Evolutionary conservation across 1,140 invertebrate species (phyloP), one percentile per base, ranked within the genome.

Genomic region (Spodoptera frugiperda): DNA sequence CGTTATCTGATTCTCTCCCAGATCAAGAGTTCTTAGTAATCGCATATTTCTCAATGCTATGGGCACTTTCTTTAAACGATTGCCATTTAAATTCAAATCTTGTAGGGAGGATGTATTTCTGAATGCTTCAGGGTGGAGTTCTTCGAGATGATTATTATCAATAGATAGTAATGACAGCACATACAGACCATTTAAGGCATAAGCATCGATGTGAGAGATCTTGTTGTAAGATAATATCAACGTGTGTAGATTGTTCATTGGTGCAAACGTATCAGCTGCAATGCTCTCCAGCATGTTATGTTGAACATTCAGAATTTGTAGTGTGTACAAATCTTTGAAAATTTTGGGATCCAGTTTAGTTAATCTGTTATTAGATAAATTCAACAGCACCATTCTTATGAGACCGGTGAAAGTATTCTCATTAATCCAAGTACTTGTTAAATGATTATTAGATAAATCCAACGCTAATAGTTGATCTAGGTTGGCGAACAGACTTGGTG

Each of bases 81-180:
- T 99, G 49, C 96, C 96, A 89, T 97, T 97, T 75, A 99, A 93
- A 88, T 98, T 97, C 4, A 99, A 94, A 92, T 98, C 98, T 90
- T 98, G 96, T 54, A 99, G 95, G 85, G 94, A 96, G 63, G 96
- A 97, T 84, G 97, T 97, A 94, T 98, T 98, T 88, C 95, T 95
- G 82, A 98, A 98, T 63, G 98, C 96, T 81, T 98, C 96, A 14
- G 95, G 95, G 91, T 98, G 97, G 48, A 98, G 95, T 75, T 95
- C 95, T 86, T 96, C 95, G 48, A 98, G 94, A 39, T 95, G 94
- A 93, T 98, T 98, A 89, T 97, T 97, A 92, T 98, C 97, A 82
- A 98, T 91, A 14, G 97, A 97, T 53, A 98, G 91, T 70, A 97
- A 88, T 77, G 96, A 97, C 46, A 98, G 91, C 19, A 97, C 97